phyloP scores from a whole-genome alignment of 1,140 invertebrate genomes.

The Drosophila aff. region DNA sequence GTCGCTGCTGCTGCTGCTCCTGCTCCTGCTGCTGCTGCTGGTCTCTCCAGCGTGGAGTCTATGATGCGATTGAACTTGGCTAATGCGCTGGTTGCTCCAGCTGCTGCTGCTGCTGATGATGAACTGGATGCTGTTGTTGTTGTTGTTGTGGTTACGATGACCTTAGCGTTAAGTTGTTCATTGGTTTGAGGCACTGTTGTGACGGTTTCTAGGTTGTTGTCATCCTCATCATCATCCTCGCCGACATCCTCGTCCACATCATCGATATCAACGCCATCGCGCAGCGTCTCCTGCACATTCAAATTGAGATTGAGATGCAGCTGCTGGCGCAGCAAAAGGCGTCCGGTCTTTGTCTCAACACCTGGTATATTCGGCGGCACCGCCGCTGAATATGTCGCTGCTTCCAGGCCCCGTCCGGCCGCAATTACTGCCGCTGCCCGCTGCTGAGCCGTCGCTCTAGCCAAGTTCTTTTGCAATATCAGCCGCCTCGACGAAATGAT shows the following conservation, averaged over 20 bases:
- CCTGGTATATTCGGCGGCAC: constrained; percentile 55
- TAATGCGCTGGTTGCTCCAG: constrained; percentile 69
- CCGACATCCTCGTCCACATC: constrained; percentile 80
- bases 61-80: constrained; percentile 85
- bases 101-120: constrained; percentile 54
- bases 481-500: constrained; percentile 85
- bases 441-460: constrained; percentile 79
- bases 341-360: constrained; percentile 59
- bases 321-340: constrained; percentile 77
- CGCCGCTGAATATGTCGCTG: constrained; percentile 17
- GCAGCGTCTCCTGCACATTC: constrained; percentile 72
- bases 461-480: constrained; percentile 85
- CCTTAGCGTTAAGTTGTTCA: constrained; percentile 80
- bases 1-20: constrained; percentile 9
- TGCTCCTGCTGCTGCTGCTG: constrained; percentile 9
- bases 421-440: constrained; percentile 75
- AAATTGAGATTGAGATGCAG: constrained; percentile 82
- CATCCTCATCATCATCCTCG: constrained; percentile 54
- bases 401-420: constrained; percentile 55
- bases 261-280: constrained; percentile 81
- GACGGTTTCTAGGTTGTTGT: constrained; percentile 83
- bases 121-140: constrained; percentile 47
- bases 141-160: constrained; percentile 66
- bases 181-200: constrained; percentile 85
- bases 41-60: constrained; percentile 72